phyloP scores from a whole-genome alignment of 2,797 vertebrate species.

The Helarctos malayanus region DNA sequence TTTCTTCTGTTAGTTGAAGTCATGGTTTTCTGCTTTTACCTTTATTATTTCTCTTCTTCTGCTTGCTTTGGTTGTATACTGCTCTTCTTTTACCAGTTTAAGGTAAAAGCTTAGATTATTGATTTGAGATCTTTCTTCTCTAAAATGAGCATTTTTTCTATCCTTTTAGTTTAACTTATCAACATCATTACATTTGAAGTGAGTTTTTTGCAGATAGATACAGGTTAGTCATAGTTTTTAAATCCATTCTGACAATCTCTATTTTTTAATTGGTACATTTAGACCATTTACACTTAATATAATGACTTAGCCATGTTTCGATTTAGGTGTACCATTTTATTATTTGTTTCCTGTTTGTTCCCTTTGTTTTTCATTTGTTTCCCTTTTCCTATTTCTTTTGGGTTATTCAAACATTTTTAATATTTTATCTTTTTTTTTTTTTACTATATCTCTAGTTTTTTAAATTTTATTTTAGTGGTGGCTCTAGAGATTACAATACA shows the following conservation, averaged over 20 bases:
- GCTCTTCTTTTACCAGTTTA: neutral
- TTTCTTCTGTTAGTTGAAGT: neutral
- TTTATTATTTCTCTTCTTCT: neutral
- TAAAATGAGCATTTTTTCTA: neutral
- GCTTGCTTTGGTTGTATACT: neutral
- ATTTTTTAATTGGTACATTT: neutral
- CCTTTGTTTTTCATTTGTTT: neutral
- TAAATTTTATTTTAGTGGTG: neutral
- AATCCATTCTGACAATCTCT: neutral
- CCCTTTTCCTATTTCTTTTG: neutral
- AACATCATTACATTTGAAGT: neutral
- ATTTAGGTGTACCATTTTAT: neutral
- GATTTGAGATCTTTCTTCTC: neutral
- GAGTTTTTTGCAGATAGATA: neutral
- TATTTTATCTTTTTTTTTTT: slow-evolving; percentile 1
- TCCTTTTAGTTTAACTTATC: neutral
- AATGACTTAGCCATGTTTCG: neutral
- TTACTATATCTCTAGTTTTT: neutral
- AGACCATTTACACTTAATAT: neutral
- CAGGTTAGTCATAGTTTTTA: neutral
- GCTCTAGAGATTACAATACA: neutral
- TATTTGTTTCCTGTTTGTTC: slow-evolving; percentile 9
- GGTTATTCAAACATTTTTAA: neutral
- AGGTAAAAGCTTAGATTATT: neutral
- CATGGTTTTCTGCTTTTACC: neutral